These are phyloP conservation scores for Hydrocynus forskahlii DNA, from an alignment of 2,797 vertebrate species.

Conservation along the genomic window DNA sequence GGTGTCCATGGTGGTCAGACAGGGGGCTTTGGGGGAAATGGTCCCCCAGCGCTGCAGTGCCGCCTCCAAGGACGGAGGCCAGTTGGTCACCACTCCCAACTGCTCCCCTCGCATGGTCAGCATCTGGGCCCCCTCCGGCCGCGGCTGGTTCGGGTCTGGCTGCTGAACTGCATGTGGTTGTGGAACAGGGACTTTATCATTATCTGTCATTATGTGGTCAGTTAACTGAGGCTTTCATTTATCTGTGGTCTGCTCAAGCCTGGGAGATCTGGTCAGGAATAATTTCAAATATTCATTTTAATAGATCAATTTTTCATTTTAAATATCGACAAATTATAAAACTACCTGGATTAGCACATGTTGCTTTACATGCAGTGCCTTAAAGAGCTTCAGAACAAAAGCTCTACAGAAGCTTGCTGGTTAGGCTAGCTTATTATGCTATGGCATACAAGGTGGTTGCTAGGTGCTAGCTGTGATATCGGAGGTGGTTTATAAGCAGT, in stretches of 20 bases:
- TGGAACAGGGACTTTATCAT: neutral
- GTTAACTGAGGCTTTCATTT: neutral
- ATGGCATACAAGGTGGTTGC: too few species aligned
- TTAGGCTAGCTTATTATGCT: too few species aligned
- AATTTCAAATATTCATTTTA: too few species aligned
- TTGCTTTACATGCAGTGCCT: too few species aligned
- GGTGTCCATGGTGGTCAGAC: slow-evolving; percentile 98
- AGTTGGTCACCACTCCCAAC: slow-evolving; percentile 96
- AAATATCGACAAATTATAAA: too few species aligned
- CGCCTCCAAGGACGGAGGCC: slow-evolving; percentile 96
- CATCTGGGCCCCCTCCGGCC: slow-evolving; percentile 97
- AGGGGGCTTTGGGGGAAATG: slow-evolving; percentile 96
- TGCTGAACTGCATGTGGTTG: slow-evolving; percentile 88
- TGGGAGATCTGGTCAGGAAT: too few species aligned
- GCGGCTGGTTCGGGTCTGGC: slow-evolving; percentile 96
- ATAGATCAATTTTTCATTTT: too few species aligned
- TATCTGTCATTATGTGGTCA: neutral
- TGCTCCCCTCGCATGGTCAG: slow-evolving; percentile 92
- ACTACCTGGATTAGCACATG: too few species aligned
- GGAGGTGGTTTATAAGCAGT: too few species aligned
- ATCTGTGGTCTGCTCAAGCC: neutral
- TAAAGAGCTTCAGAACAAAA: too few species aligned
- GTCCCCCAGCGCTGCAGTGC: slow-evolving; percentile 98
- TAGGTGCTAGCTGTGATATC: too few species aligned
- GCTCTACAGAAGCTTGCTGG: too few species aligned